Percentiles rank a stretch among this genome's conserved stretches.
phyloP scores from a whole-genome alignment of 2,113 vertebrate genomes.

The Lynx canadensis region DNA sequence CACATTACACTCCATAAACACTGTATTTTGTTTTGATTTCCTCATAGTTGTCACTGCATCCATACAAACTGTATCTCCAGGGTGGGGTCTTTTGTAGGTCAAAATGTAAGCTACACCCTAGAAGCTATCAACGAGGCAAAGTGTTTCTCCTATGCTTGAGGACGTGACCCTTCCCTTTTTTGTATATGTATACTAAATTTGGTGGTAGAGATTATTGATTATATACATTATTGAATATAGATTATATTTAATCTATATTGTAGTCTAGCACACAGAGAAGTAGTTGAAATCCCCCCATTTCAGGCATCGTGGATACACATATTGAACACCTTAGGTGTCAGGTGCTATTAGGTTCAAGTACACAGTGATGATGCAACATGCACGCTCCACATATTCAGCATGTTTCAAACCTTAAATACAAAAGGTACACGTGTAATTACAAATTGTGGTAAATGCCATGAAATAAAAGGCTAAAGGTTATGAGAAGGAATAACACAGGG shows the following conservation, averaged over 20 bases:
- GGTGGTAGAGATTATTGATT: not conserved
- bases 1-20: not conserved
- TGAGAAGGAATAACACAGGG: not conserved
- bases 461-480: not conserved
- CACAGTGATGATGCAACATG: not conserved
- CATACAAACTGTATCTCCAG: too few species aligned
- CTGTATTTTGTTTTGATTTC: not conserved
- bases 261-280: not conserved
- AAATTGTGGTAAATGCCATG: not conserved
- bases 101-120: too few species aligned
- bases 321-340: not conserved
- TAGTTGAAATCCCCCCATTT: not conserved
- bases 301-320: not conserved
- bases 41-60: not conserved
- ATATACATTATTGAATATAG: too few species aligned
- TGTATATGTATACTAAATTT: too few species aligned
- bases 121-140: too few species aligned
- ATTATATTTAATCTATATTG: not conserved
- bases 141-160: too few species aligned
- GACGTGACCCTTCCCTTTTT: too few species aligned
- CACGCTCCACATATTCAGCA: not conserved
- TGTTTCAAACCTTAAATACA: not conserved
- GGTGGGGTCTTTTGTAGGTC: too few species aligned
- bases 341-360: not conserved
- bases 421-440: not conserved